Evolutionary conservation across 2,888 invertebrate species (phyloP), one percentile per base, ranked within the genome.

Genomic region (Sphinx pinastri): DNA sequence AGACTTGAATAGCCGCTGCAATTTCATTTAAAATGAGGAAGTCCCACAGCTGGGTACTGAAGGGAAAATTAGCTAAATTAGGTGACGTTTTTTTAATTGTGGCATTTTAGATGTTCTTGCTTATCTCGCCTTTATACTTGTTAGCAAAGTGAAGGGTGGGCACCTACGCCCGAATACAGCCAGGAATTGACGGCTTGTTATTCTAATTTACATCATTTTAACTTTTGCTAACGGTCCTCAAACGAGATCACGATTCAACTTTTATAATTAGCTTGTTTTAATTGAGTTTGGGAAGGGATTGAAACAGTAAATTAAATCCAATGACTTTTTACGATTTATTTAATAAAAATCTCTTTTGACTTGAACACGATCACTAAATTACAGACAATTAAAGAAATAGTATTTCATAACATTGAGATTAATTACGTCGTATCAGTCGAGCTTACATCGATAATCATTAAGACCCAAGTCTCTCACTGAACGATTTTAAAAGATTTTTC

Each of bases 361-460:
- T 93, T 93, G 94, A 94, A 94, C 94, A 94, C 94, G 93, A 92
- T 93, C 89, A 91, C 94, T 94, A 93, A 93, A 91, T 92, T 93
- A 94, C 94, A 94, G 91, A 93, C 89, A 92, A 84, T 87, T 85
- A 89, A 92, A 88, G 88, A 88, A 88, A 86, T 86, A 82, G 82
- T 83, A 86, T 85, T 87, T 85, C 79, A 85, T 88, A 91, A 93
- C 91, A 92, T 87, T 89, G 85, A 87, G 88, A 89, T 87, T 90
- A 90, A 86, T 91, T 87, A 87, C 80, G 80, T 85, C 78, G 77
- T 84, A 90, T 91, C 93, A 93, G 93, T 92, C 90, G 85, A 86
- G 85, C 84, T 89, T 87, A 88, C 81, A 87, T 84, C 83, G 80
- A 83, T 88, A 87, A 85, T 80, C 79, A 77, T 85, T 88, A 85